Percentiles rank a stretch among this genome's conserved stretches.
phyloP scores from a whole-genome alignment of 2,797 vertebrate genomes.

The Tokudaia tokunoshimensis region DNA sequence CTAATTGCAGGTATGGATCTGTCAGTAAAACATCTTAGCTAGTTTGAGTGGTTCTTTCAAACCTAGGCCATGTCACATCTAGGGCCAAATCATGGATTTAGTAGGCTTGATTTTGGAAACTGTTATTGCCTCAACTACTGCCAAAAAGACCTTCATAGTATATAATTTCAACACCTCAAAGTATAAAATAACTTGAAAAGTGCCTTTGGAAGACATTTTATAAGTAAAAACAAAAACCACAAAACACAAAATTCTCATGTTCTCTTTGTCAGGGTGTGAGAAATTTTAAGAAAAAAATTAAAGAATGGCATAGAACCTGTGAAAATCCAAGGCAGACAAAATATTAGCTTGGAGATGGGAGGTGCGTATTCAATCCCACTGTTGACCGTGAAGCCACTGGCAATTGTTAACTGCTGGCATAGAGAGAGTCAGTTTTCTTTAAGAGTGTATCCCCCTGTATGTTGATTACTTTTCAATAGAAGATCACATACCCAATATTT shows the following conservation, averaged over 20 bases:
- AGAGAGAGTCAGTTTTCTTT: not conserved
- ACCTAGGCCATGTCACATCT: slow-evolving; percentile 89
- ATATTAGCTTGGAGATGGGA: not conserved
- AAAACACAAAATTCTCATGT: slow-evolving; percentile 91
- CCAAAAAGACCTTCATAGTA: slow-evolving; percentile 91
- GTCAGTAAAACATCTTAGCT: slow-evolving; percentile 61
- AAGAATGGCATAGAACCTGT: not conserved
- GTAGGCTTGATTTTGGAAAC: slow-evolving; percentile 81
- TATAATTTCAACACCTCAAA: slow-evolving; percentile 94
- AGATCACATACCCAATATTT: not conserved
- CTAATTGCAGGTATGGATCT: not conserved
- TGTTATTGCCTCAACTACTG: slow-evolving; percentile 80
- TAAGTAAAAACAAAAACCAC: slow-evolving; percentile 90
- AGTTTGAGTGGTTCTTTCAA: slow-evolving; percentile 90
- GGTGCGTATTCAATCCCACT: too few species aligned
- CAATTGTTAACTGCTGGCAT: too few species aligned
- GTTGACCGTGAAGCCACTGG: not conserved
- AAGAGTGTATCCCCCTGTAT: not conserved
- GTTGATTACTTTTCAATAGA: not conserved
- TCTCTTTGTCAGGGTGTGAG: slow-evolving; percentile 94
- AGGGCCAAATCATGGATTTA: slow-evolving; percentile 84
- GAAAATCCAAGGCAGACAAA: not conserved
- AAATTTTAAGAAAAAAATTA: slow-evolving; percentile 91
- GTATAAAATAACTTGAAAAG: slow-evolving; percentile 93
- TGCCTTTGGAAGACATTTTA: slow-evolving; percentile 92